Evolutionary conservation across 2,888 invertebrate genomes (phyloP).

Genomic region (Venustoraphidia nigricollis): DNA sequence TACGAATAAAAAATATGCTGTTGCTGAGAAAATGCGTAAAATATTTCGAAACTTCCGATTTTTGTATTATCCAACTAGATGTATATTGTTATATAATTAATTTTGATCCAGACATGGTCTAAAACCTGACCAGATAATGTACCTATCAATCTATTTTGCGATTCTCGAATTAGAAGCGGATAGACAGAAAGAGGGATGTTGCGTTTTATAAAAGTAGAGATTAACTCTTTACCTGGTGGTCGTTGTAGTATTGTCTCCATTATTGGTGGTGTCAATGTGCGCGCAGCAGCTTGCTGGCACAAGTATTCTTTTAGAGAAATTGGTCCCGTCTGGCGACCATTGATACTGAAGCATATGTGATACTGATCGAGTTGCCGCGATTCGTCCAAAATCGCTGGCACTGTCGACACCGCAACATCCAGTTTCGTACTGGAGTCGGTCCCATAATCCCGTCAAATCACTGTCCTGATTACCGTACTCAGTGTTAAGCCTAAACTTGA

Average conservation of each 20-base stretch:
- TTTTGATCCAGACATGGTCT: too few relatives aligned
- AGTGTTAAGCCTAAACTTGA: constrained; percentile 37
- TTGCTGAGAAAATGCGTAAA: too few relatives aligned
- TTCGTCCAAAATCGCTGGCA: constrained; percentile 14
- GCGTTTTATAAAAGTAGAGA: too few relatives aligned
- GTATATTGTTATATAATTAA: too few relatives aligned
- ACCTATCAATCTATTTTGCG: too few relatives aligned
- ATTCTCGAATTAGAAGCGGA: too few relatives aligned
- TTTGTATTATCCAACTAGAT: too few relatives aligned
- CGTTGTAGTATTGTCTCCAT: constrained; percentile 1
- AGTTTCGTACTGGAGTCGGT: constrained; percentile 56
- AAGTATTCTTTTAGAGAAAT: constrained; percentile 16
- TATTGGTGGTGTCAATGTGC: constrained; percentile 5
- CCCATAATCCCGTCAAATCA: constrained; percentile 64
- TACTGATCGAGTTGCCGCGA: constrained; percentile 6
- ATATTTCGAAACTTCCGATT: too few relatives aligned
- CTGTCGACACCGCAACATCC: constrained; percentile 60
- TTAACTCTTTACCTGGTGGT: constrained; percentile 5
- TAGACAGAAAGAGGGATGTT: too few relatives aligned
- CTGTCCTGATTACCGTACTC: constrained; percentile 53
- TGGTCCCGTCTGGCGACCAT: constrained; percentile 31
- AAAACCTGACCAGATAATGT: too few relatives aligned
- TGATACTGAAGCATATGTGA: not conserved
- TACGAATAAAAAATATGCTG: too few relatives aligned
- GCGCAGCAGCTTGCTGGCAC: constrained; percentile 24